Percentiles rank a stretch among this genome's conserved stretches.
phyloP scores from a whole-genome alignment of 2,113 vertebrate species.

The Percopsis transmontana region DNA sequence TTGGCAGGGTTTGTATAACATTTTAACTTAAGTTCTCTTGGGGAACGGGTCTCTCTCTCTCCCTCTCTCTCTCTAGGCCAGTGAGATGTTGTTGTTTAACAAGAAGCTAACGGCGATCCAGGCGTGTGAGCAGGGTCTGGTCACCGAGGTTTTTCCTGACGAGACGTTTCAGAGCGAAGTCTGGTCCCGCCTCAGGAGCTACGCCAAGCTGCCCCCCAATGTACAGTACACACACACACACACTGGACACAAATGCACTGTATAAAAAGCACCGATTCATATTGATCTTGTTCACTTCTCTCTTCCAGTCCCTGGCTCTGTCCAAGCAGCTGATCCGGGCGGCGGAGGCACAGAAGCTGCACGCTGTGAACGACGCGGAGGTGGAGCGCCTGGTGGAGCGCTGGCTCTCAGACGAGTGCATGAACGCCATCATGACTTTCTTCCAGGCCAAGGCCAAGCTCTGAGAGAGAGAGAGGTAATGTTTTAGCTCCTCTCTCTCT shows the following conservation, averaged over 20 bases:
- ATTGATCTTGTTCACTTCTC: background rate
- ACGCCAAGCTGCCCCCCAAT: slow-evolving; percentile 83
- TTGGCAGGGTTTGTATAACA: no score
- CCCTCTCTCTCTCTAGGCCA: slow-evolving; percentile 75
- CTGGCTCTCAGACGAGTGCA: slow-evolving; percentile 86
- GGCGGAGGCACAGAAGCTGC: slow-evolving; percentile 81
- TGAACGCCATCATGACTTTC: slow-evolving; percentile 83
- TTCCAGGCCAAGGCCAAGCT: slow-evolving; percentile 85
- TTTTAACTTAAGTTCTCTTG: no score
- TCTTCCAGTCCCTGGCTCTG: slow-evolving; percentile 79
- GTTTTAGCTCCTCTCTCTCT: background rate
- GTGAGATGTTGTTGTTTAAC: slow-evolving; percentile 90
- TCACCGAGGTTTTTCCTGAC: slow-evolving; percentile 91
- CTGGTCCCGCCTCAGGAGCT: slow-evolving; percentile 83
- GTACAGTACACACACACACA: slow-evolving; percentile 67
- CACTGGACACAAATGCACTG: background rate
- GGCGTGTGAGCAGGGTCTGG: slow-evolving; percentile 84
- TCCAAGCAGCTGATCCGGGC: slow-evolving; percentile 87
- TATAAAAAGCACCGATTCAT: background rate
- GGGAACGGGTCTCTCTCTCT: background rate
- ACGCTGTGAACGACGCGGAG: slow-evolving; percentile 81
- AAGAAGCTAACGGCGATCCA: slow-evolving; percentile 88
- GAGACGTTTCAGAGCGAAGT: slow-evolving; percentile 87
- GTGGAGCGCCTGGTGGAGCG: slow-evolving; percentile 78
- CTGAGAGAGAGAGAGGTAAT: slow-evolving; percentile 5